Conservation (phyloP, 92 coral and sea anemone species). For the Epizoanthus stellaris region DNA sequence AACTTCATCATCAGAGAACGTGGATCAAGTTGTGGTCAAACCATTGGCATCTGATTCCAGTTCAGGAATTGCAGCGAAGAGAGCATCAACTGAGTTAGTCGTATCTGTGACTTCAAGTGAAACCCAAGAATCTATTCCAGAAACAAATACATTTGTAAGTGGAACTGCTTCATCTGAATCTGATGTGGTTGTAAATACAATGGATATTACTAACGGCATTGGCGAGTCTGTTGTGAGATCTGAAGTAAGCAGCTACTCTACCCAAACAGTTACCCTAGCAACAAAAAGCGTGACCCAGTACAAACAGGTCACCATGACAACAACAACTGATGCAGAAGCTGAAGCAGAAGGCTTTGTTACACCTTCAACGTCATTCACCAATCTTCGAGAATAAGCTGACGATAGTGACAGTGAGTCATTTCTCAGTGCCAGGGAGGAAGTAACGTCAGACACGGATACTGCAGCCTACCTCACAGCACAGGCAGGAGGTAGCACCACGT, state of each 20-base stretch:
- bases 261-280: slow-evolving; percentile 20
- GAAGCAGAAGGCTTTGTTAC: slow-evolving; percentile 17
- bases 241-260: background rate
- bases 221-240: background rate
- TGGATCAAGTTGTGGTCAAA: slow-evolving; percentile 2
- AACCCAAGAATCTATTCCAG: background rate
- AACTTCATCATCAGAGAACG: background rate
- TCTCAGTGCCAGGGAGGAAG: slow-evolving; percentile 90
- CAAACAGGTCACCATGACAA: background rate
- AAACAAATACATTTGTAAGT: background rate
- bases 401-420: slow-evolving; percentile 88
- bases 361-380: background rate
- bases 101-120: slow-evolving; percentile 6
- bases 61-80: slow-evolving; percentile 7
- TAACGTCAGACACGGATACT: slow-evolving; percentile 83
- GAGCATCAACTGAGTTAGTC: slow-evolving; percentile 38
- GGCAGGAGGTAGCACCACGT: slow-evolving; percentile 69
- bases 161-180: background rate
- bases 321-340: background rate
- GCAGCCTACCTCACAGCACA: slow-evolving; percentile 80
- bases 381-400: slow-evolving; percentile 10
- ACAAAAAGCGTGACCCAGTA: background rate
- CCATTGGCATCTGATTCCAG: background rate
- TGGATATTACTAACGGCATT: background rate
- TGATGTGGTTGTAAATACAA: background rate